phyloP scores from a whole-genome alignment of 2,888 invertebrate genomes.

The Drosophila maculinotata region DNA sequence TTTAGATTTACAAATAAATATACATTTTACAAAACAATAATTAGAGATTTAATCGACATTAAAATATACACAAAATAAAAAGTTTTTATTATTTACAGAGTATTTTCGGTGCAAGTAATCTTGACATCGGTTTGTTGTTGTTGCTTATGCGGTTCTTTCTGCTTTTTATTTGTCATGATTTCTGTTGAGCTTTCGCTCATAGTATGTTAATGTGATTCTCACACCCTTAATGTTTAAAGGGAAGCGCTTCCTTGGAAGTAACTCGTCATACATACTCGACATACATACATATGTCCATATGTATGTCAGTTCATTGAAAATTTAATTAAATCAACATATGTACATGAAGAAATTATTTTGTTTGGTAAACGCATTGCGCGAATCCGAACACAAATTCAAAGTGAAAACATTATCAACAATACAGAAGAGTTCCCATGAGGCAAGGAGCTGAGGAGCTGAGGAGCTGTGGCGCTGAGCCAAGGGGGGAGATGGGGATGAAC shows the following conservation, averaged over 20 bases:
- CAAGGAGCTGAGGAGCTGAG: too few species aligned
- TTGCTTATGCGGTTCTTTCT: not conserved
- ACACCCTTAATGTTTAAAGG: not conserved
- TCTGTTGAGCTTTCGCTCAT: conserved; percentile 11
- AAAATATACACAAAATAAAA: not conserved
- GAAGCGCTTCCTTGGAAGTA: conserved; percentile 6
- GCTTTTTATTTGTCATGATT: conserved; percentile 31
- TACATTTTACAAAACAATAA: too few species aligned
- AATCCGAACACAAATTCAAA: conserved; percentile 29
- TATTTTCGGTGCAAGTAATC: not conserved
- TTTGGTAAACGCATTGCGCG: conserved; percentile 41
- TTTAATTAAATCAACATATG: conserved; percentile 68
- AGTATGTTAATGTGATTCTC: conserved; percentile 31
- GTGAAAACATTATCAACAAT: conserved; percentile 32
- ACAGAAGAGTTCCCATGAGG: conserved; percentile 2
- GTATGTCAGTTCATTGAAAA: conserved; percentile 46
- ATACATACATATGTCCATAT: not conserved
- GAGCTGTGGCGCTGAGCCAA: too few species aligned
- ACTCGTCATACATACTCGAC: conserved; percentile 10
- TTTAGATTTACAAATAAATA: too few species aligned
- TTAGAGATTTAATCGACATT: too few species aligned
- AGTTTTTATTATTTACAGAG: conserved; percentile 10
- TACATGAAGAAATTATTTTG: conserved; percentile 46
- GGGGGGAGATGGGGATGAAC: not conserved
- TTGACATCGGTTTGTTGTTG: not conserved